These are phyloP conservation scores for Lysandra coridon DNA, from an alignment of 2,888 invertebrate genomes.

Conservation along the genomic window DNA sequence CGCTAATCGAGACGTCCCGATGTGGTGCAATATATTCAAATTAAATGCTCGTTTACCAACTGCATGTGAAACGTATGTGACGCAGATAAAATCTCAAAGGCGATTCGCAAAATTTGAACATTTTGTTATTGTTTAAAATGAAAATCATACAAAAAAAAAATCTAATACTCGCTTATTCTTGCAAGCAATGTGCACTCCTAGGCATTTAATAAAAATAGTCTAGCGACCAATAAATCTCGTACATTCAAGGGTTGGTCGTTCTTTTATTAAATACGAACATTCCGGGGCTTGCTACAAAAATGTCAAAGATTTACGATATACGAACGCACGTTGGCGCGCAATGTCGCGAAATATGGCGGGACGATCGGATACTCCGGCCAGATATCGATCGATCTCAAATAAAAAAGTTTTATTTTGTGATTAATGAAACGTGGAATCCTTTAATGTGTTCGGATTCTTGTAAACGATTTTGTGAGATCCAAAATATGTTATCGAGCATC, in stretches of 20 bases:
- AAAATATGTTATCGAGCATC: slow-evolving; percentile 30
- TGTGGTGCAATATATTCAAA: slow-evolving; percentile 15
- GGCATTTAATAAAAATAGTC: slow-evolving; percentile 19
- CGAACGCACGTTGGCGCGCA: slow-evolving; percentile 42
- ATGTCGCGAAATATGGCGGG: slow-evolving; percentile 43
- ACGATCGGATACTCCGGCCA: slow-evolving; percentile 39
- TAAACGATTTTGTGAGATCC: slow-evolving; percentile 34
- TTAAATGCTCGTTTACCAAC: slow-evolving; percentile 14
- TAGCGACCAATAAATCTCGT: slow-evolving; percentile 10
- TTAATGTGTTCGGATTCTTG: slow-evolving; percentile 37
- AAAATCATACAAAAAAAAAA: not conserved
- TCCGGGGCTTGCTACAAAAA: slow-evolving; percentile 45
- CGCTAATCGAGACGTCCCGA: slow-evolving; percentile 26
- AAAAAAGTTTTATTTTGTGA: slow-evolving; percentile 33
- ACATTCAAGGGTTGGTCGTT: not conserved
- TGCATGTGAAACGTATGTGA: not conserved
- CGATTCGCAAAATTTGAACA: not conserved
- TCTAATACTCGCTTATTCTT: not conserved
- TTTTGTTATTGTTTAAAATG: not conserved
- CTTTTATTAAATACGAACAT: slow-evolving; percentile 50
- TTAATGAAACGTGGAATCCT: slow-evolving; percentile 37
- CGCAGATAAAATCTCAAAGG: not conserved
- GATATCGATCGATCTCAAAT: slow-evolving; percentile 33
- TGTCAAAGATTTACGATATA: slow-evolving; percentile 49
- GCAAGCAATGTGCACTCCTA: not conserved